phyloP scores from a whole-genome alignment of 2,797 vertebrate genomes.

The Sebastiscus tertius region DNA sequence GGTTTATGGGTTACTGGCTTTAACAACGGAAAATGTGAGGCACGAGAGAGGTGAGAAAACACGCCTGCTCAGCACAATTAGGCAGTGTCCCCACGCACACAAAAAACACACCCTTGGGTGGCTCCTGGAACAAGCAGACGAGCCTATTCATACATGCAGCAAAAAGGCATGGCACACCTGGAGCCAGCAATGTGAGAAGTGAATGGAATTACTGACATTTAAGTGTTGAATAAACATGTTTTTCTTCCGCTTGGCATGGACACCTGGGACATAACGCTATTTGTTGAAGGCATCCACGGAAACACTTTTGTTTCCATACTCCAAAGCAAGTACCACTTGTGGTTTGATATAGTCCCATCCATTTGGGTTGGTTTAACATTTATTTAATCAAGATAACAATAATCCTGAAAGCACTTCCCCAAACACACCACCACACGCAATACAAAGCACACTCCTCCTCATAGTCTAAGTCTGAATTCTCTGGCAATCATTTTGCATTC shows the following conservation, averaged over 20 bases:
- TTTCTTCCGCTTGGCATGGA: slow-evolving; percentile 28
- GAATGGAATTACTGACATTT: slow-evolving; percentile 42
- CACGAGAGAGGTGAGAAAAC: slow-evolving; percentile 61
- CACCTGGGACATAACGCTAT: slow-evolving; percentile 35
- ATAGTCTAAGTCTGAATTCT: slow-evolving; percentile 55
- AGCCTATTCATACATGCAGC: slow-evolving; percentile 15
- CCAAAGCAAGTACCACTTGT: slow-evolving; percentile 15
- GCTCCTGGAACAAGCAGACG: slow-evolving; percentile 44
- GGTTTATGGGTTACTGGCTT: slow-evolving; percentile 66
- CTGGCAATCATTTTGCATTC: slow-evolving; percentile 70
- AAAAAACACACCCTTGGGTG: slow-evolving; percentile 51
- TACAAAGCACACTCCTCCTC: slow-evolving; percentile 20
- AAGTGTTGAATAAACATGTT: slow-evolving; percentile 57
- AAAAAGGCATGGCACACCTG: slow-evolving; percentile 29
- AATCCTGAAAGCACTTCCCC: slow-evolving; percentile 44
- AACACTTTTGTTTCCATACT: slow-evolving; percentile 45
- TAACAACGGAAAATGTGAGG: slow-evolving; percentile 78
- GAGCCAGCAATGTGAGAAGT: slow-evolving; percentile 20
- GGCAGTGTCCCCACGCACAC: slow-evolving; percentile 15
- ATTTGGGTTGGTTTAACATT: slow-evolving; percentile 53
- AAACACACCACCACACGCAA: slow-evolving; percentile 45
- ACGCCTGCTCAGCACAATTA: slow-evolving; percentile 70
- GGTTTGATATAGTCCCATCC: slow-evolving; percentile 37
- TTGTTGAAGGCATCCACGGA: slow-evolving; percentile 37
- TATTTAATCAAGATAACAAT: slow-evolving; percentile 63